Evolutionary conservation across 2,888 invertebrate genomes (phyloP).

Genomic region (Noctua janthina): DNA sequence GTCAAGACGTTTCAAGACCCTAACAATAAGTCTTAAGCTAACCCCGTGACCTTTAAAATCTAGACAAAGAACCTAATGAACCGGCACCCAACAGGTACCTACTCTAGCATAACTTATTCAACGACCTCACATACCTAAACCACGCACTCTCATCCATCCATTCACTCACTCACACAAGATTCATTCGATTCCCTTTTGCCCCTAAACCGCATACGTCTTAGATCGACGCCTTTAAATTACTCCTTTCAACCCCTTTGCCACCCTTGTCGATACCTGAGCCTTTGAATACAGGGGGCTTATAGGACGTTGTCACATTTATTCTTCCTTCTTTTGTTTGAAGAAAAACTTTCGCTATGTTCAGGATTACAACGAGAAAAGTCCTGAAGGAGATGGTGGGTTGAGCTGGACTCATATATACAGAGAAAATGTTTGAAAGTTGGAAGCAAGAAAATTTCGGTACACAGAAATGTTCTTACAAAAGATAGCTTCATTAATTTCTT

Average conservation of each 20-base stretch:
- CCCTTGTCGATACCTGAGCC: conserved; percentile 57
- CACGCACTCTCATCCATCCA: conserved; percentile 31
- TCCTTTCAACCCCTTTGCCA: conserved; percentile 54
- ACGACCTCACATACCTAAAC: conserved; percentile 29
- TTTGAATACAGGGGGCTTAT: conserved; percentile 46
- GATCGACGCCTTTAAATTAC: conserved; percentile 56
- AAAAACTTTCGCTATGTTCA: background rate
- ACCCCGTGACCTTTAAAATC: background rate
- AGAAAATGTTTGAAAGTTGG: background rate
- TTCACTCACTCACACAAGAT: conserved; percentile 45
- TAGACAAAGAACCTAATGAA: too few relatives aligned
- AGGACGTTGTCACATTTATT: conserved; percentile 23
- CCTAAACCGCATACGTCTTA: conserved; percentile 58
- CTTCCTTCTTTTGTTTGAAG: conserved; percentile 17
- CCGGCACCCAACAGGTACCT: background rate
- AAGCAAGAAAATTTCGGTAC: background rate
- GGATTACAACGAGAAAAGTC: background rate
- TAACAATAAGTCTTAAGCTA: background rate
- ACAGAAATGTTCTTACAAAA: background rate
- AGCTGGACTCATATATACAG: background rate
- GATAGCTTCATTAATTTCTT: background rate
- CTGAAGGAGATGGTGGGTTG: background rate
- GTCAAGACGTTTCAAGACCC: background rate
- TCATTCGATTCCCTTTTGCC: conserved; percentile 57
- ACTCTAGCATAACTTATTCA: conserved; percentile 47